phyloP scores from a whole-genome alignment of 1,140 invertebrate species.

The Bombus turneri region DNA sequence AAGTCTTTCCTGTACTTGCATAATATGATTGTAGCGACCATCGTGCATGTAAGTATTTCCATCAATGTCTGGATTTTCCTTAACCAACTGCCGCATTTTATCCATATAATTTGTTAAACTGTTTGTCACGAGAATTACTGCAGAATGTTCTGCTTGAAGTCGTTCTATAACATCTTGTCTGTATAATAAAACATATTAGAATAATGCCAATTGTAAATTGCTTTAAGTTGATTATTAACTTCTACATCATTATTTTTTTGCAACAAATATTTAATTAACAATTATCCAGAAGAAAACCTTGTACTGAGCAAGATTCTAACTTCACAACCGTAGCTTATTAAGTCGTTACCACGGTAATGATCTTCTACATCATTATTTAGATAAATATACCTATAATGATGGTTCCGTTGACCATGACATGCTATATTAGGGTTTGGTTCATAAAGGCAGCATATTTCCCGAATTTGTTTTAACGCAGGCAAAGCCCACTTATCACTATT shows the following conservation, averaged over 20 bases:
- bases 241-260: neutral
- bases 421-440: slow-evolving; percentile 90
- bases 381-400: slow-evolving; percentile 85
- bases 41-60: slow-evolving; percentile 93
- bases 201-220: neutral
- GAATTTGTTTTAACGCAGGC: slow-evolving; percentile 97
- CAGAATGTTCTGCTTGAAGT: slow-evolving; percentile 94
- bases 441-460: slow-evolving; percentile 97
- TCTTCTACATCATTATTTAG: neutral
- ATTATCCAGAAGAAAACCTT: neutral
- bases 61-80: slow-evolving; percentile 90
- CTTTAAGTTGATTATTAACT: neutral
- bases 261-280: no score
- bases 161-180: slow-evolving; percentile 94
- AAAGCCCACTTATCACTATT: slow-evolving; percentile 94
- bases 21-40: slow-evolving; percentile 94
- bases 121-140: slow-evolving; percentile 96
- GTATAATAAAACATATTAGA: slow-evolving; percentile 60
- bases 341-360: neutral
- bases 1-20: slow-evolving; percentile 96
- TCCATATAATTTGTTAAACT: slow-evolving; percentile 97
- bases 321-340: neutral
- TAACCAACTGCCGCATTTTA: slow-evolving; percentile 88
- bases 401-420: slow-evolving; percentile 84
- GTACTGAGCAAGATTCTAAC: neutral